Evolutionary conservation across 2,797 vertebrate species (phyloP), one percentile per base, ranked within the genome.

Genomic region (Mormyrops boulengeri): DNA sequence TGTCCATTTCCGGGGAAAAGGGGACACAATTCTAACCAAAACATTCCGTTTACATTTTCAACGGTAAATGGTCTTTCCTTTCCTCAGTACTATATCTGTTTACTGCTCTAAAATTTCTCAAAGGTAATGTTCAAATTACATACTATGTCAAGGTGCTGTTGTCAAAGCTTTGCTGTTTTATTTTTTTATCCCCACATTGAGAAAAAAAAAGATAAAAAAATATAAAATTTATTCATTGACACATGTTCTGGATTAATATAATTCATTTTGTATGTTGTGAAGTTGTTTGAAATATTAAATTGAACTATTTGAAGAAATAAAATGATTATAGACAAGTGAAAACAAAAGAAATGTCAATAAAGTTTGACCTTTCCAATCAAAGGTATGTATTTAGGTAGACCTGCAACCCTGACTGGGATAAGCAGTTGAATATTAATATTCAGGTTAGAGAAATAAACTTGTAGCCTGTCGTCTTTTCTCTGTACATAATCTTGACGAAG

Each of bases 91-190:
- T 97, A 96, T 97, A 96, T 97, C 97, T 98, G 98, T 99, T 98
- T 97, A 97, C 97, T 98, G 98, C 98, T 98, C 98, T 97, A 97
- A 97, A 98, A 97, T 98, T 98, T 98, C 97, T 98, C 97, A 95
- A 96, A 96, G 97, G 97, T 98, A 97, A 98, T 97, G 93, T 99
- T 98, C 97, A 96, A 98, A 98, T 98, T 99, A 99, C 98, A 98
- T 98, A 96, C 95, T 97, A 97, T 99, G 98, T 99, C 97, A 98
- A 98, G 98, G 98, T 99, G 98, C 98, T 99, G 97, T 99, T 98
- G 98, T 99, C 97, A 98, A 98, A 97, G 98, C 98, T 98, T 98
- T 98, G 97, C 97, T 99, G 98, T 97, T 97, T 96, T 97, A 57
- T 96, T 96, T 97, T 97, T 96, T 97, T 97, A 96, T 96, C 97